Base-by-base conservation (phyloP, 2,797 vertebrate species). In the Corythornis leucogaster region DNA sequence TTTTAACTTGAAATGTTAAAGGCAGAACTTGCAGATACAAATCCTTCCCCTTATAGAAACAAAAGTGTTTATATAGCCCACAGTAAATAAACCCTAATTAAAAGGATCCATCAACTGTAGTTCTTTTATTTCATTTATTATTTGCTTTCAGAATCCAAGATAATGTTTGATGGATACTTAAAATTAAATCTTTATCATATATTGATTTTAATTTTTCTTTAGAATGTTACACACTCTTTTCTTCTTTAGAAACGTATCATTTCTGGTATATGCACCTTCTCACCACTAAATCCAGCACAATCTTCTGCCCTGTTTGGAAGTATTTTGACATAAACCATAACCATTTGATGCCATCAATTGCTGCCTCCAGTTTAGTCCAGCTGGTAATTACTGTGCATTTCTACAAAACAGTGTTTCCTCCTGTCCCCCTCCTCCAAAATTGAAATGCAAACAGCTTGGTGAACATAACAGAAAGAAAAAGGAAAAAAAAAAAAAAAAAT, bases 1-100 rank as follows among this genome's bases (percentile, higher is more conserved):
- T 96, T 96, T 96, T 95, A 94, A 96, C 93, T 93, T 94, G 81
- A 92, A 94, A 95, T 90, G 78, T 94, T 95, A 85, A 80, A 93
- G 94, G 90, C 76, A 89, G 86, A 89, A 88, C 58, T 91, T 81
- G 55, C 89, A 96, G 85, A 96, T 90, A 91, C 82, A 93, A 94
- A 89, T 84, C 83, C 89, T 87, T 89, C 78, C 80, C 80, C 79
- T 91, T 54, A 90, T 2, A 80, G 89, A 95, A 87, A 96, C 84
- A 91, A 66, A 91, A 92, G 92, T 90, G 92, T 94, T 96, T 96
- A 89, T 86, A 87, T 5, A 94, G 66, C 31, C 45, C 77, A 91
- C 0, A 8, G 77, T 87, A 94, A 85, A 92, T 73, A 93, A 79
- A 89, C 25, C 18, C 80, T 93, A 94, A 96, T 90, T 95, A 93